These are phyloP conservation scores for Tinamus guttatus DNA, from an alignment of 2,113 vertebrate species.

Conservation along the genomic window DNA sequence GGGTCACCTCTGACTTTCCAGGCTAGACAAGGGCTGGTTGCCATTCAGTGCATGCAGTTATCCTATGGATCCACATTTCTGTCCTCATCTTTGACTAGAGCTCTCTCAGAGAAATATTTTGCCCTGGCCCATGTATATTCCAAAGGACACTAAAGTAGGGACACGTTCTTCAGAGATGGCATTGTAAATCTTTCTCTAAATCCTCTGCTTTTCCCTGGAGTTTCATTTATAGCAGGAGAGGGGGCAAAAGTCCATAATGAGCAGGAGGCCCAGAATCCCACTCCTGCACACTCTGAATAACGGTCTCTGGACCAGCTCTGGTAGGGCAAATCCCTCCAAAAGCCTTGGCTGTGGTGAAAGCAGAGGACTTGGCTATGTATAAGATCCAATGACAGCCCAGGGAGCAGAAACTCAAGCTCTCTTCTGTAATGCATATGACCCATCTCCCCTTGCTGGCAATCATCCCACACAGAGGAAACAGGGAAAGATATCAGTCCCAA, in stretches of 20 bases:
- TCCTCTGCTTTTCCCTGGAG: not conserved
- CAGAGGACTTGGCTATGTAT: not conserved
- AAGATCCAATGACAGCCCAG: not conserved
- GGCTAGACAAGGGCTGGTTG: not conserved
- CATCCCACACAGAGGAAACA: not conserved
- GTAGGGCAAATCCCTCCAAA: not conserved
- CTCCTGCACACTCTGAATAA: not conserved
- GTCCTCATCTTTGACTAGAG: not conserved
- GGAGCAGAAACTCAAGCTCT: not conserved
- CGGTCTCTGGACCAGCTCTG: not conserved
- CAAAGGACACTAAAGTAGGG: not conserved
- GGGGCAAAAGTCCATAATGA: not conserved
- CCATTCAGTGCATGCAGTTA: not conserved
- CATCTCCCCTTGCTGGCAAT: not conserved
- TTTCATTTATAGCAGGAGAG: not conserved
- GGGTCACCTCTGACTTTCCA: not conserved
- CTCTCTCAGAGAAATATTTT: not conserved
- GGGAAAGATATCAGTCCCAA: not conserved
- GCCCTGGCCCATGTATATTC: not conserved
- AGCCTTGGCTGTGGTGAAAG: not conserved
- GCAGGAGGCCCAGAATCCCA: not conserved
- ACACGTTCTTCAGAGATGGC: not conserved
- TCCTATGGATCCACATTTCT: not conserved
- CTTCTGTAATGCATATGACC: not conserved
- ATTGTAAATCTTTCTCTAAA: not conserved